Evolutionary conservation across 2,888 invertebrate genomes (phyloP).

Genomic region (Schrankia costaestrigalis): DNA sequence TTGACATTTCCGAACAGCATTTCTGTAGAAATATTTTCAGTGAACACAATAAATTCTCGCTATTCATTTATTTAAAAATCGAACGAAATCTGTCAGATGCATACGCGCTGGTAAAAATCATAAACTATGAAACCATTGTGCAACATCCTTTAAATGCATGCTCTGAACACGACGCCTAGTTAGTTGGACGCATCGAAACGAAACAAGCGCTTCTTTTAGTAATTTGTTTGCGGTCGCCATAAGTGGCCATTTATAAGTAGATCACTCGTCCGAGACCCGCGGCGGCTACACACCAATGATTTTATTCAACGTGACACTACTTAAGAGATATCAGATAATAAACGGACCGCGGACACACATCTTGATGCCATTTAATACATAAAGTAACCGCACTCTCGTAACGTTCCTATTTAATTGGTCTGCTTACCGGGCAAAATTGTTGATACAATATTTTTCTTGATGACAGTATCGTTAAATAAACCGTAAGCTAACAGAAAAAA

Average conservation of each 20-base stretch:
- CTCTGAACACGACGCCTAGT: conserved; percentile 38
- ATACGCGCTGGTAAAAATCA: background rate
- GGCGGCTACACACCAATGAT: conserved; percentile 48
- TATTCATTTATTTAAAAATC: conserved; percentile 7
- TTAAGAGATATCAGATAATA: conserved; percentile 66
- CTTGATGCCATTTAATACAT: conserved; percentile 57
- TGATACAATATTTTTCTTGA: conserved; percentile 24
- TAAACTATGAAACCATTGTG: conserved; percentile 16
- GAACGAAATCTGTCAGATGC: conserved; percentile 6
- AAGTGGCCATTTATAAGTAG: conserved; percentile 65
- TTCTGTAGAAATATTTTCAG: conserved; percentile 3
- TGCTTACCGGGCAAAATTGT: conserved; percentile 37
- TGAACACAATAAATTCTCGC: conserved; percentile 6
- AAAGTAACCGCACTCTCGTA: conserved; percentile 44
- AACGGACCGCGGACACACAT: conserved; percentile 54
- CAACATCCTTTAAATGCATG: conserved; percentile 21
- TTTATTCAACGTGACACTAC: conserved; percentile 68
- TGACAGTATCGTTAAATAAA: conserved; percentile 29
- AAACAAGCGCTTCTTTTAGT: conserved; percentile 42
- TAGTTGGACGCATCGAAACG: conserved; percentile 34
- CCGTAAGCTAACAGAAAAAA: conserved; percentile 6
- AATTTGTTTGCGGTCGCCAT: conserved; percentile 61
- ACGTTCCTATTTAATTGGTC: conserved; percentile 59
- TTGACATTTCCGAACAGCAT: background rate
- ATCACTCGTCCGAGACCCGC: conserved; percentile 52